Percentiles rank a stretch among this genome's conserved stretches.
Evolutionary conservation across 1,140 invertebrate genomes (phyloP).

Genomic region (Vanessa atalanta): DNA sequence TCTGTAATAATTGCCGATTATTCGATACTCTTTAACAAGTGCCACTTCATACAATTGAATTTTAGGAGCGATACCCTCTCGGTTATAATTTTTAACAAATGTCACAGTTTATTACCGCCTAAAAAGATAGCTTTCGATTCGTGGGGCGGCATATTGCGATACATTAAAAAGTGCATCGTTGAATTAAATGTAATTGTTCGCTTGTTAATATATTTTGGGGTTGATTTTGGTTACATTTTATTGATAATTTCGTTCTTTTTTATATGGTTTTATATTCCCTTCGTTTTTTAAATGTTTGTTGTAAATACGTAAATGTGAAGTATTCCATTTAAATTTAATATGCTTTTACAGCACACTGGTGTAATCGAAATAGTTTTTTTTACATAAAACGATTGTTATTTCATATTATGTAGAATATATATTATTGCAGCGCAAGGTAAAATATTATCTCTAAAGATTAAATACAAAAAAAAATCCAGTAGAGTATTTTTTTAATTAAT

Average conservation of each 20-base stretch:
- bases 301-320: not conserved
- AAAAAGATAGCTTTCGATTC: constrained; percentile 51
- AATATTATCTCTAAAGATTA: too few relatives aligned
- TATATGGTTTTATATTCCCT: not conserved
- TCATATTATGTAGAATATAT: too few relatives aligned
- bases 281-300: not conserved
- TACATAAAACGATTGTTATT: too few relatives aligned
- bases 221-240: constrained; percentile 33
- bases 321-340: not conserved
- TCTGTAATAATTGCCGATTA: constrained; percentile 41
- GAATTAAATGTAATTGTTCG: constrained; percentile 79
- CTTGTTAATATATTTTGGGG: constrained; percentile 59
- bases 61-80: constrained; percentile 72
- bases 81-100: constrained; percentile 77
- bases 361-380: too few relatives aligned
- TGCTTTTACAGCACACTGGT: not conserved
- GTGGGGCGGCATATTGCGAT: constrained; percentile 63
- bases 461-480: too few relatives aligned
- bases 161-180: constrained; percentile 73
- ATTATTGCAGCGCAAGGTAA: too few relatives aligned
- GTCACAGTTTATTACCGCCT: constrained; percentile 68
- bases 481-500: too few relatives aligned
- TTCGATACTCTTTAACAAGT: constrained; percentile 59
- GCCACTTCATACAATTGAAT: constrained; percentile 70
- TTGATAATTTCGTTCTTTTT: constrained; percentile 19